These are phyloP conservation scores for Canis aureus DNA, from an alignment of 2,113 vertebrate genomes.

Conservation along the genomic window DNA sequence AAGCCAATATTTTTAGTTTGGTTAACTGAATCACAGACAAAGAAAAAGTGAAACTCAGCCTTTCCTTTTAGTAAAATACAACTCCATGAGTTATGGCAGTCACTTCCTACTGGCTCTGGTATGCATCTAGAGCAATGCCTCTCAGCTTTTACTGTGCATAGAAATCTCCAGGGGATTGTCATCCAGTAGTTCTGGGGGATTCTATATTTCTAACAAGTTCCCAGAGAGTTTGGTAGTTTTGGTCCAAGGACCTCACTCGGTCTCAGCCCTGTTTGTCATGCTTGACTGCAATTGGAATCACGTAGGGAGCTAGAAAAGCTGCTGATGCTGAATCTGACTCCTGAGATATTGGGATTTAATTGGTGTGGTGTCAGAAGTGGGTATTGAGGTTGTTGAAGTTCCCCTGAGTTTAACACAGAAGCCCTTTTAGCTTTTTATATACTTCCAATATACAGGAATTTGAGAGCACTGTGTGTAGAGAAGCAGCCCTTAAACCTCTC, in stretches of 20 bases:
- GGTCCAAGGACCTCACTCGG: not conserved
- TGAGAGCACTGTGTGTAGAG: not conserved
- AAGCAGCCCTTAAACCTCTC: not conserved
- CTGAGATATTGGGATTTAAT: not conserved
- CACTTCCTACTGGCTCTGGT: not conserved
- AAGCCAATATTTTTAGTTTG: not conserved
- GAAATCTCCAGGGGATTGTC: not conserved
- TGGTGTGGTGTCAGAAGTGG: rapidly evolving
- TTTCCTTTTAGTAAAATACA: not conserved
- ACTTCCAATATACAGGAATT: not conserved
- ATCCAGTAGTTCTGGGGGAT: not conserved
- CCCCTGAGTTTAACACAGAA: not conserved
- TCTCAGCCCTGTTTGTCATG: not conserved
- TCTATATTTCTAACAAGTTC: not conserved
- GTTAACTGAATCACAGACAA: not conserved
- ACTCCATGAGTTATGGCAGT: rapidly evolving
- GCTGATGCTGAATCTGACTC: no score
- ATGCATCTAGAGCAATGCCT: not conserved
- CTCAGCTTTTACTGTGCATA: not conserved
- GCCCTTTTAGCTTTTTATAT: not conserved
- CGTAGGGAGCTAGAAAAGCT: not conserved
- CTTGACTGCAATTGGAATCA: not conserved
- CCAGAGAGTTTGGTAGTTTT: not conserved
- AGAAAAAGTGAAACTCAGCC: not conserved
- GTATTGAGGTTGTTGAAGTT: rapidly evolving